Conservation (phyloP, 2,113 vertebrate species). For the Thalassarche chlororhynchos region DNA sequence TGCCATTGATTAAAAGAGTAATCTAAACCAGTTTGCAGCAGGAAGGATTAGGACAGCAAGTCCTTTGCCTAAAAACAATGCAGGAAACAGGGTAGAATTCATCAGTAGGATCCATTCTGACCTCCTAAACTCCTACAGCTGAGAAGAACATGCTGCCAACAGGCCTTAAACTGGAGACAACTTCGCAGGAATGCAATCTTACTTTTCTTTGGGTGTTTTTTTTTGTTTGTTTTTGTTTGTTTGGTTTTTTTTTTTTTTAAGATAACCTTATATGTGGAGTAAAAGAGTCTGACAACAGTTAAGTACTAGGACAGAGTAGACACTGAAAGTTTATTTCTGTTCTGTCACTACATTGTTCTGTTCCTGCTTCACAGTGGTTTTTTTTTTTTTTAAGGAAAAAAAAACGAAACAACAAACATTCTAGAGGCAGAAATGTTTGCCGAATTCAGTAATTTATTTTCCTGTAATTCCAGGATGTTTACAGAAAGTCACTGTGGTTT, state of each 20-base stretch:
- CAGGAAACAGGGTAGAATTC: not conserved
- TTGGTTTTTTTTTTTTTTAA: not conserved
- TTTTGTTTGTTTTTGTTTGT: too few relatives aligned
- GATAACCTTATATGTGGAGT: not conserved
- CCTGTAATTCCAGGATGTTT: not conserved
- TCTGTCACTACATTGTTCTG: not conserved
- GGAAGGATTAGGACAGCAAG: not conserved
- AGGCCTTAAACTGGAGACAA: not conserved
- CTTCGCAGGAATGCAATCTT: not conserved
- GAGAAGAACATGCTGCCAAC: not conserved
- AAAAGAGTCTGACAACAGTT: not conserved
- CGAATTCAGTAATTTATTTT: not conserved
- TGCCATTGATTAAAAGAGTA: not conserved
- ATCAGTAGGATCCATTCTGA: not conserved
- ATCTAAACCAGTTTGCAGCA: not conserved
- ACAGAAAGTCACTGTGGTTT: not conserved
- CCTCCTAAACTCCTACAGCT: not conserved
- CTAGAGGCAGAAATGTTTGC: not conserved
- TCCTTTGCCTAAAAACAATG: not conserved
- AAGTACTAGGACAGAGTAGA: not conserved
- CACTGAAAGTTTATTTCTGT: not conserved
- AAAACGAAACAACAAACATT: not conserved
- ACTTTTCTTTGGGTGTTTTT: not conserved
- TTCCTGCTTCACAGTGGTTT: not conserved
- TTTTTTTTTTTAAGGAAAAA: too few relatives aligned